A percentile compares a stretch with the other conserved stretches of the same genome.
Conservation (phyloP, 2,113 vertebrate species). For the Colistium nudipinnis region DNA sequence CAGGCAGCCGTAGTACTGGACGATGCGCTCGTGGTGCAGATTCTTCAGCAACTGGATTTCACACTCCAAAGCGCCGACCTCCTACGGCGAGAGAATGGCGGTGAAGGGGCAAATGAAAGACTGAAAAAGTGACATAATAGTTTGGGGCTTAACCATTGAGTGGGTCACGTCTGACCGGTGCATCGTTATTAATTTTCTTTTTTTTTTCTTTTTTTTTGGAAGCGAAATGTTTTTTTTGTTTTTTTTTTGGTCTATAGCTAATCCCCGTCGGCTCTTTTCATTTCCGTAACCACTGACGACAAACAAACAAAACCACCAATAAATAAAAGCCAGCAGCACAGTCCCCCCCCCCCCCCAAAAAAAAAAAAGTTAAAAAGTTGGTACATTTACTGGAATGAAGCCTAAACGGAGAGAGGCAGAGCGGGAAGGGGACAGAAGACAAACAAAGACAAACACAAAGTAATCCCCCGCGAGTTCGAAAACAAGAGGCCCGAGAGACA, state of each 20-base stretch:
- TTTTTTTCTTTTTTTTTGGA: not conserved
- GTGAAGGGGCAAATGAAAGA: not conserved
- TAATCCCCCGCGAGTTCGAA: conserved; percentile 24
- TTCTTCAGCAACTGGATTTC: conserved; percentile 98
- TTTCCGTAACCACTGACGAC: conserved; percentile 3
- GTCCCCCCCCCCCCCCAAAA: too few species aligned
- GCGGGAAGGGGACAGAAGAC: not conserved
- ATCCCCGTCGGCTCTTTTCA: not conserved
- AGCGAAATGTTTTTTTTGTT: conserved; percentile 1
- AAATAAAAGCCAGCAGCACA: conserved; percentile 22
- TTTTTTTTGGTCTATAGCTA: rapidly evolving
- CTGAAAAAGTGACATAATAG: too few species aligned
- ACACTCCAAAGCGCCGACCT: conserved; percentile 95
- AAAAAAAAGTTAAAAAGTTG: conserved; percentile 59
- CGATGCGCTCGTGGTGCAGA: conserved; percentile 93
- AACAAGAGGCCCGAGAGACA: conserved; percentile 23
- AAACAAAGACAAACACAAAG: conserved; percentile 2
- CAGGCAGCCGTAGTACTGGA: conserved; percentile 94
- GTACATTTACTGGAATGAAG: conserved; percentile 57
- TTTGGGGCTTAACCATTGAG: not conserved
- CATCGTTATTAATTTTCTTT: conserved; percentile 13
- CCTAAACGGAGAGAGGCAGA: conserved; percentile 25
- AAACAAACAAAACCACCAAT: conserved; percentile 15
- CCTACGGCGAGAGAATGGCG: conserved; percentile 74
- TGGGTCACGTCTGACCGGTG: not conserved